Conservation (phyloP, 2,888 invertebrate species). For the Nomada lathburiana region DNA sequence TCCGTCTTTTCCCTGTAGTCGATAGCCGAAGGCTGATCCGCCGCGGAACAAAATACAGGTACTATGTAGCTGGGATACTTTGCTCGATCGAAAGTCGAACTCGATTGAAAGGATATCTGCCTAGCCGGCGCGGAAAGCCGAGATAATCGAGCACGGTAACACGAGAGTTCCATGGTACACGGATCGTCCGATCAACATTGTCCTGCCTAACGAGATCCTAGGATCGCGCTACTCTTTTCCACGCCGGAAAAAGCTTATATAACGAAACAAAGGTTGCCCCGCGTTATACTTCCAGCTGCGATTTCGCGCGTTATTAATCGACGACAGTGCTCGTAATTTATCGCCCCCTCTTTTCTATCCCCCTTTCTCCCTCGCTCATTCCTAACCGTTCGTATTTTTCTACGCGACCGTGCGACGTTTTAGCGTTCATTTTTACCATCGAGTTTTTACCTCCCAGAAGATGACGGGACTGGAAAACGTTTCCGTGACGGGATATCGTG, state of each 20-base stretch:
- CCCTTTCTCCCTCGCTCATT: constrained; percentile 22
- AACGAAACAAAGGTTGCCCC: neutral
- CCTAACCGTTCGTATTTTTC: constrained; percentile 27
- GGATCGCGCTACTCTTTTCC: no score
- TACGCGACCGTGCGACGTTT: neutral
- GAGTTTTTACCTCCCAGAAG: constrained; percentile 15
- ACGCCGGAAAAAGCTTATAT: no score
- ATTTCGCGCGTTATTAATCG: constrained; percentile 71
- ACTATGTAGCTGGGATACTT: constrained; percentile 37
- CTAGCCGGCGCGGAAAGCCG: constrained; percentile 43
- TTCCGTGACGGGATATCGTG: constrained; percentile 1
- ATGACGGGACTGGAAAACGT: constrained; percentile 32
- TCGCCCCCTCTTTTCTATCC: constrained; percentile 28
- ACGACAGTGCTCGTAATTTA: constrained; percentile 62
- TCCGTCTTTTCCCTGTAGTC: constrained; percentile 1
- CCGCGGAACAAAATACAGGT: constrained; percentile 44
- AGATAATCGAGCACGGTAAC: constrained; percentile 55
- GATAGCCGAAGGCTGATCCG: constrained; percentile 31
- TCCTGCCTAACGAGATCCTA: constrained; percentile 32
- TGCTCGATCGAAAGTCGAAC: constrained; percentile 49
- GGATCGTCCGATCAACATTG: constrained; percentile 28
- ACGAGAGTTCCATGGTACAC: constrained; percentile 30
- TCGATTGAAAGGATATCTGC: constrained; percentile 42
- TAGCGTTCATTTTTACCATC: constrained; percentile 5
- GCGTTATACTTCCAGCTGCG: constrained; percentile 63